Conservation (phyloP, 2,888 invertebrate genomes). For the Acanthosepion esculentum region DNA sequence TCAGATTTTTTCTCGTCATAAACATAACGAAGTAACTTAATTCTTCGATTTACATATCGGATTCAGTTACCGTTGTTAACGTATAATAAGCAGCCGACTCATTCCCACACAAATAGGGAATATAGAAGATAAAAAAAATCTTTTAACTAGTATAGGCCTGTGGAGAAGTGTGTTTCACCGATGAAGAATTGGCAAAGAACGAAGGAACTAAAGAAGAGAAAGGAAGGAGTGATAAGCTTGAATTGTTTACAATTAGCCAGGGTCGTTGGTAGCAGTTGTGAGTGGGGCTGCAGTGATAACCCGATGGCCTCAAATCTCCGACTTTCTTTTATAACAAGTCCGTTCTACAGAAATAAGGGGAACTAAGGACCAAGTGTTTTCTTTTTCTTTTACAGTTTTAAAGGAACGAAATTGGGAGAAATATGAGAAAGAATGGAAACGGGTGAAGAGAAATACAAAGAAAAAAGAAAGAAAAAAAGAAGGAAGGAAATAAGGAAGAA, state of each 20-base stretch:
- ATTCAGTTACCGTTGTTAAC: background rate
- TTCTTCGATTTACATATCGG: background rate
- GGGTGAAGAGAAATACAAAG: background rate
- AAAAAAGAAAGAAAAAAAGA: background rate
- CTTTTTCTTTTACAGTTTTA: background rate
- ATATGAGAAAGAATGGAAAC: background rate
- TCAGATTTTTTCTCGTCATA: no score
- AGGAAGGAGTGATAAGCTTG: background rate
- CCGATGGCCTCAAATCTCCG: conserved; percentile 5
- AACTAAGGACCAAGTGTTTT: background rate
- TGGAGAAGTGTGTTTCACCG: background rate
- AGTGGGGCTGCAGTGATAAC: background rate
- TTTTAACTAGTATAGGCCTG: background rate
- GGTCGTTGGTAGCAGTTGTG: background rate
- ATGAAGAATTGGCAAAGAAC: background rate
- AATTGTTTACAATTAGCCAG: background rate
- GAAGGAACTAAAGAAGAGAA: background rate
- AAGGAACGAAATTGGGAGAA: background rate
- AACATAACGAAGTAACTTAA: background rate
- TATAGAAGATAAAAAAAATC: background rate
- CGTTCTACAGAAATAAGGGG: background rate
- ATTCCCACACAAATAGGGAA: background rate
- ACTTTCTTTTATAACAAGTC: background rate
- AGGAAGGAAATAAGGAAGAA: background rate
- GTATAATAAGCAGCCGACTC: background rate